Evolutionary conservation across 1,140 invertebrate genomes (phyloP), one percentile per base, ranked within the genome.

Genomic region (Anastrepha ludens): DNA sequence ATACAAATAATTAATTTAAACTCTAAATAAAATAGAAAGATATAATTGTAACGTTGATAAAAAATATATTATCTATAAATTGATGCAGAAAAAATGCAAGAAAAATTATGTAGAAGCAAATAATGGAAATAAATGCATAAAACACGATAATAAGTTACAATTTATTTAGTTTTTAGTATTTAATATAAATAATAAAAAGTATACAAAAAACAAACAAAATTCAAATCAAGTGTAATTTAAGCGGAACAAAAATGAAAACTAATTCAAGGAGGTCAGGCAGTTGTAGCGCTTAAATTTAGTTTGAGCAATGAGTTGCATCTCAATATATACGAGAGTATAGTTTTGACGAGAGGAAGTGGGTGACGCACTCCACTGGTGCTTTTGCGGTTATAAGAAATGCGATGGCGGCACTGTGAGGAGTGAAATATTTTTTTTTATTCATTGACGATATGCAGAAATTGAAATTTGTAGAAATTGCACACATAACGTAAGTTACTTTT

Each of bases 121-220:
- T 47, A 55, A 47, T 47, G 60, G n/a, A 67, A 64, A 81, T 58
- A 81, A 50, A 81, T 81, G 74, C n/a, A 67, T 3, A 81, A 81
- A 81, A 60, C 44, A 15, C 50, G 55, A 65, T 39, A 67, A 65
- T 65, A 87, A 87, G 50, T 29, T 87, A 65, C 50, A 41, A 81
- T 81, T 81, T 86, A 86, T 60, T 86, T 86, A 60, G 60, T 86
- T 39, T 86, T 86, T 86, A 60, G 60, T 86, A 86, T 86, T 62
- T 86, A 86, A 86, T 86, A 86, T 86, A 55, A 86, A 86, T 60
- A 86, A 86, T 59, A 86, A 60, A 6, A 86, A 58, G 13, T 58
- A 60, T 17, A 20, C 50, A 81, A 81, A 81, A 55, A 55, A n/a
- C 5, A 62, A 62, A 62, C n/a, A 55, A 55, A 55, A 29, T 29